Percentiles rank a stretch among this genome's conserved stretches.
Conservation (phyloP, 2,113 vertebrate species). For the Typhlomys cinereus region DNA sequence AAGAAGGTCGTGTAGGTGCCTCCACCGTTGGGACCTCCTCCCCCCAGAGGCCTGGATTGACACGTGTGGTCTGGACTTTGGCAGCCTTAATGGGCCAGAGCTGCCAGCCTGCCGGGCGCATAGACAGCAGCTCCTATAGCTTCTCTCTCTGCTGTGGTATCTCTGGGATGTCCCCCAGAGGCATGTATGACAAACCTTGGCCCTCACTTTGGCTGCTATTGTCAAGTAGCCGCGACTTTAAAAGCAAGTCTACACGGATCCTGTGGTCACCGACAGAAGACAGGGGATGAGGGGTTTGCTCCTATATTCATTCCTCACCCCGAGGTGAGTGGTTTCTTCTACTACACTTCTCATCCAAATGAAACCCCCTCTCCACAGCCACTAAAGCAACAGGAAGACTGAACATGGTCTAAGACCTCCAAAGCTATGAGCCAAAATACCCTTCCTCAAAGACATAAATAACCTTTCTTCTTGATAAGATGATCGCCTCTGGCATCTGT, state of each 20-base stretch:
- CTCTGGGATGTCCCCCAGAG: not conserved
- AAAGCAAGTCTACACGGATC: not conserved
- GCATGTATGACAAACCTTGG: not conserved
- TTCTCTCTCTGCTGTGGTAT: not conserved
- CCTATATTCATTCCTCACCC: not conserved
- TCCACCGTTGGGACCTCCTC: not conserved
- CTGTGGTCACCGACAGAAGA: not conserved
- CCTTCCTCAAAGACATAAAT: not conserved
- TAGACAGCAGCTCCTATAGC: slow-evolving; percentile 33
- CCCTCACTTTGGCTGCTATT: not conserved
- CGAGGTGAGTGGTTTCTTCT: not conserved
- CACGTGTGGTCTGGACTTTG: not conserved
- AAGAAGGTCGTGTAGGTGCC: not conserved
- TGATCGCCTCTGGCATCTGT: not conserved
- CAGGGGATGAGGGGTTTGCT: not conserved
- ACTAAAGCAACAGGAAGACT: not conserved
- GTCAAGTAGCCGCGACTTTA: not conserved
- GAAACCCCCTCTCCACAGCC: not conserved
- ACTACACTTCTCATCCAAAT: not conserved
- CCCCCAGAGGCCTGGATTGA: not conserved
- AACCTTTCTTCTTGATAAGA: not conserved
- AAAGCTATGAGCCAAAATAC: not conserved
- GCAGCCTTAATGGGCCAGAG: not conserved
- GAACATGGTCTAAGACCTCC: not conserved
- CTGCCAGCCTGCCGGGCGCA: not conserved